Evolutionary conservation across 2,113 vertebrate species (phyloP).

Genomic region (Phrynocephalus versicolor): DNA sequence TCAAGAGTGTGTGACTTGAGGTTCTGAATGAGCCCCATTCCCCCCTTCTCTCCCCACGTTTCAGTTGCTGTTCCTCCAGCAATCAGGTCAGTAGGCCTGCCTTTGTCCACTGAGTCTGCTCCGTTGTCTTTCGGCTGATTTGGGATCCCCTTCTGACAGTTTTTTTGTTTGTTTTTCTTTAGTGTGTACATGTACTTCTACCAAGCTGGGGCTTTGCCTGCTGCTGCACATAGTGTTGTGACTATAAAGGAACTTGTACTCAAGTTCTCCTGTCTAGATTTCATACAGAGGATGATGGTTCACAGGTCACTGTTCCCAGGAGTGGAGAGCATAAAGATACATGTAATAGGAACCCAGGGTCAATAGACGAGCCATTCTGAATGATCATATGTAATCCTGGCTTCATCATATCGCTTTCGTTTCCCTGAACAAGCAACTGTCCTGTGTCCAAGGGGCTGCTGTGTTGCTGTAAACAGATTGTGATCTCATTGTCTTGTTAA

Average conservation of each 20-base stretch:
- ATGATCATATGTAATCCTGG: slow-evolving; percentile 60
- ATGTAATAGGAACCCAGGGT: slow-evolving; percentile 40
- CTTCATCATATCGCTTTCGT: slow-evolving; percentile 68
- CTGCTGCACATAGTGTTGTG: background rate
- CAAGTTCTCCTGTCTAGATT: too few relatives aligned
- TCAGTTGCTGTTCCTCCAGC: background rate
- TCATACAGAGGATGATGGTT: background rate
- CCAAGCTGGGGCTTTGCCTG: background rate
- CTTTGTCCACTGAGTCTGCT: too few relatives aligned
- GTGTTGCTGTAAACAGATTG: slow-evolving; percentile 65
- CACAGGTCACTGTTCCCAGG: background rate
- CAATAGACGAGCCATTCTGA: slow-evolving; percentile 56
- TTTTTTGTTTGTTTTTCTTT: background rate
- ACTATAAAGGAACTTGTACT: too few relatives aligned
- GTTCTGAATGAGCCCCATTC: background rate
- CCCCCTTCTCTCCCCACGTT: background rate
- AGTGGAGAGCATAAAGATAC: slow-evolving; percentile 53
- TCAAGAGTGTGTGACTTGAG: too few relatives aligned
- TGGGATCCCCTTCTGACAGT: background rate
- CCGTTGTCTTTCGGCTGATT: background rate
- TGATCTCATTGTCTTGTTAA: slow-evolving; percentile 76
- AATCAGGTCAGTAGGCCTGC: background rate
- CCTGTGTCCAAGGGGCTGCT: slow-evolving; percentile 63
- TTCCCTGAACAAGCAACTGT: slow-evolving; percentile 69
- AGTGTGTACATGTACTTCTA: background rate